Evolutionary conservation across 37 sponge, comb jelly and placozoan species (phyloP).

Genomic region (Geodia barretti): DNA sequence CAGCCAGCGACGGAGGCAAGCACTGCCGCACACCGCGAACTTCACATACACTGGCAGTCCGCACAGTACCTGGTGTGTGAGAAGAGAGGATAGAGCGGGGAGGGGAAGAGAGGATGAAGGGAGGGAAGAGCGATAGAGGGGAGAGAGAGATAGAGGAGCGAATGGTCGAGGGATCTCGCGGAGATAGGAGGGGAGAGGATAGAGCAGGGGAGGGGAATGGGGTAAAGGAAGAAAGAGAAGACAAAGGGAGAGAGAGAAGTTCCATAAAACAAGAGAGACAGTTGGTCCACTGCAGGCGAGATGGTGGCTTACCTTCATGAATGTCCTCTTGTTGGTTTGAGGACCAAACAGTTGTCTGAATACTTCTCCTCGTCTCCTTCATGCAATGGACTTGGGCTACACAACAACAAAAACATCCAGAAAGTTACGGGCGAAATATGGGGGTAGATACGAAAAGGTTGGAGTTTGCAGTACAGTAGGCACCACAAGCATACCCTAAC

Average conservation of each 20-base stretch:
- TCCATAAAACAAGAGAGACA: too few species aligned
- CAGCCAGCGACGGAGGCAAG: constrained; percentile 54
- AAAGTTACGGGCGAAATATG: constrained; percentile 15
- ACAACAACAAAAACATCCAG: not conserved
- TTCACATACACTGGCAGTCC: constrained; percentile 64
- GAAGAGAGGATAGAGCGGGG: not conserved
- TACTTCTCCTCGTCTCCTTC: constrained; percentile 74
- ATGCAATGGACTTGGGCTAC: constrained; percentile 70
- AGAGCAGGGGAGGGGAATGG: too few species aligned
- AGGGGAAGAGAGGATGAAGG: not conserved
- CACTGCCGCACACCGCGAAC: constrained; percentile 65
- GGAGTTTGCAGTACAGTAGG: not conserved
- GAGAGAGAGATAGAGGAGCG: not conserved
- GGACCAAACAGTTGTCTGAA: constrained; percentile 70
- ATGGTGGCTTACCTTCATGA: constrained; percentile 47
- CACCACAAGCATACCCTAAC: too few species aligned
- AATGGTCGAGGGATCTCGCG: not conserved
- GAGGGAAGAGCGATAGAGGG: not conserved
- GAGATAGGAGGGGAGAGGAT: not conserved
- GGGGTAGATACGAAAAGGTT: too few species aligned
- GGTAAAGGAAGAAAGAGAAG: too few species aligned
- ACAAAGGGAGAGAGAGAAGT: too few species aligned
- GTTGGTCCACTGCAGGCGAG: too few species aligned
- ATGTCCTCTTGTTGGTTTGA: constrained; percentile 46
- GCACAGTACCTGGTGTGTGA: constrained; percentile 32